Evolutionary conservation across 2,888 invertebrate species (phyloP).

Genomic region (Macaria notata): DNA sequence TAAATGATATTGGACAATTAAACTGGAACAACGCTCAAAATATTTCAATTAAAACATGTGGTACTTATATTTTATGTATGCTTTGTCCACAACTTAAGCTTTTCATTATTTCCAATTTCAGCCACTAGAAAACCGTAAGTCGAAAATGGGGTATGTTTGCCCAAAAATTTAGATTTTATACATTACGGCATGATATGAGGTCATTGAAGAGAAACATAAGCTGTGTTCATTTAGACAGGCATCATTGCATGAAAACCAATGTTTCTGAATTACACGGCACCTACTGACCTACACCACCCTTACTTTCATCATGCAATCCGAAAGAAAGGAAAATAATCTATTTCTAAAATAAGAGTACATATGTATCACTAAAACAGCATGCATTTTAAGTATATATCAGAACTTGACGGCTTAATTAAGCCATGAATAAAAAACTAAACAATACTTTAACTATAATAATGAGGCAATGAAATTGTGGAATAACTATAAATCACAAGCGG

Average conservation of each 20-base stretch:
- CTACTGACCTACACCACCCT: conserved; percentile 21
- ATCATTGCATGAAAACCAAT: background rate
- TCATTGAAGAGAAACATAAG: conserved; percentile 1
- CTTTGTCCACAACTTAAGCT: conserved; percentile 12
- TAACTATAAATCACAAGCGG: background rate
- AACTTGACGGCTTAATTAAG: background rate
- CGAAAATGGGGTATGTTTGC: too few species aligned
- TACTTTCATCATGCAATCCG: conserved; percentile 16
- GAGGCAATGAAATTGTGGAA: conserved; percentile 1
- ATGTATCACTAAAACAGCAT: conserved; percentile 11
- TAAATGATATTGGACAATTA: background rate
- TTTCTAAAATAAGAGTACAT: background rate
- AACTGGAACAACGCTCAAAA: conserved; percentile 18
- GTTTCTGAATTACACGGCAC: conserved; percentile 10
- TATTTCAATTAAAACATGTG: conserved; percentile 18
- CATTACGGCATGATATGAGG: too few species aligned
- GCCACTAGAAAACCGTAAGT: too few species aligned
- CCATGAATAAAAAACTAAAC: background rate
- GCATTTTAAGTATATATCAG: background rate
- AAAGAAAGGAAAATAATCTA: too few species aligned
- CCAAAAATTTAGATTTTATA: too few species aligned
- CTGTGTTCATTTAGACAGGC: conserved; percentile 12
- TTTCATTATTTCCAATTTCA: background rate
- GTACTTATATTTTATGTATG: background rate
- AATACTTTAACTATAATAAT: background rate